Conservation (phyloP, 2,797 vertebrate species). For the Borostomias antarcticus region DNA sequence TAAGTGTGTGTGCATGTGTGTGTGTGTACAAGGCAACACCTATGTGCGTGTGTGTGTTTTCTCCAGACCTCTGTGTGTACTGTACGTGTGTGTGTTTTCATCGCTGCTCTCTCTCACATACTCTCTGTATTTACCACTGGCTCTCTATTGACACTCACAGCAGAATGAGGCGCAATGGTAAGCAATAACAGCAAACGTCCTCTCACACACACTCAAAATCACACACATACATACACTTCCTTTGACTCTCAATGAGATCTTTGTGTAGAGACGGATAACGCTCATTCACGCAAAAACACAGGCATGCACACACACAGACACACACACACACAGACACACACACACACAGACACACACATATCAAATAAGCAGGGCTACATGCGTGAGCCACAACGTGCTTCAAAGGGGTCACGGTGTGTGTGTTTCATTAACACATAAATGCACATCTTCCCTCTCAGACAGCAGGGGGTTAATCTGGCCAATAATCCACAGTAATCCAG, state of each 20-base stretch:
- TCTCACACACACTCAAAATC: constrained; percentile 1
- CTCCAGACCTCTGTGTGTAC: neutral
- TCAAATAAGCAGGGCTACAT: neutral
- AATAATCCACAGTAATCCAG: constrained; percentile 1
- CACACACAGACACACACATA: neutral
- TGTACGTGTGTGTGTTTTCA: constrained; percentile 1
- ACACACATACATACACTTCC: neutral
- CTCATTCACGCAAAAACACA: constrained; percentile 4
- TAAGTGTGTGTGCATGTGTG: constrained; percentile 1
- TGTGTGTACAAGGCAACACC: neutral
- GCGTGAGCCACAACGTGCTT: constrained; percentile 14
- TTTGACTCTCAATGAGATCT: too few relatives aligned
- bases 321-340: neutral
- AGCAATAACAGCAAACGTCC: constrained; percentile 19
- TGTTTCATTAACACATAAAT: constrained; percentile 26
- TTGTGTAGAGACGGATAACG: too few relatives aligned
- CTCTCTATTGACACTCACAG: constrained; percentile 29
- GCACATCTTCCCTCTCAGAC: constrained; percentile 8
- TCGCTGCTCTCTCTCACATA: constrained; percentile 25
- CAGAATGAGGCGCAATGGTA: constrained; percentile 19
- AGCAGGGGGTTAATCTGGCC: neutral
- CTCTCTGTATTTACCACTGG: constrained; percentile 42
- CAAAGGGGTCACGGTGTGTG: constrained; percentile 21
- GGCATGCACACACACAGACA: constrained; percentile 1
- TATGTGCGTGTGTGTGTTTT: neutral